Percentiles rank a stretch among this genome's conserved stretches.
These are phyloP conservation scores for Melitaea athalia DNA, from an alignment of 2,888 invertebrate species.

Conservation along the genomic window DNA sequence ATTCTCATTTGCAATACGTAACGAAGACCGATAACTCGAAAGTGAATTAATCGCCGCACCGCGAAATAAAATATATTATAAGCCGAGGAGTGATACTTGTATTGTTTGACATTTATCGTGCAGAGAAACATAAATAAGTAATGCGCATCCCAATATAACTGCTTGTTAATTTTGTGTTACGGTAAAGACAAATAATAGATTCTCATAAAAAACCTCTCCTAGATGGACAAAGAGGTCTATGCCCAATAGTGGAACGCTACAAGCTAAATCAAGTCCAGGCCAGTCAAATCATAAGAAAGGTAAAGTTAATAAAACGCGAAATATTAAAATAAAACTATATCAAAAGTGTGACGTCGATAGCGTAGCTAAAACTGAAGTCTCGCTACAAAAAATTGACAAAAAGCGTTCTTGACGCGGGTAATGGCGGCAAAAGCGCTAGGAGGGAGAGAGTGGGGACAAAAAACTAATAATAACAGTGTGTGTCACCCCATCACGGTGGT, in stretches of 20 bases:
- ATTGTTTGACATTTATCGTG: slow-evolving; percentile 28
- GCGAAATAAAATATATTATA: slow-evolving; percentile 7
- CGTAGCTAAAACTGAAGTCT: slow-evolving; percentile 34
- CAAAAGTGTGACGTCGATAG: slow-evolving; percentile 35
- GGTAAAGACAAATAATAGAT: slow-evolving; percentile 19
- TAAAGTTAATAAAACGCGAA: slow-evolving; percentile 16
- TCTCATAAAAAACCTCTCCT: too few species aligned
- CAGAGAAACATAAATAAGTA: slow-evolving; percentile 20
- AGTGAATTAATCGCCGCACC: slow-evolving; percentile 8
- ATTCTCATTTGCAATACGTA: slow-evolving; percentile 8
- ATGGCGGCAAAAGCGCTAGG: slow-evolving; percentile 65
- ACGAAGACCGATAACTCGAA: slow-evolving; percentile 11
- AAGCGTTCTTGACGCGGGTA: slow-evolving; percentile 65
- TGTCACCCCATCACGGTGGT: slow-evolving; percentile 75
- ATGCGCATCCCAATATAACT: slow-evolving; percentile 18
- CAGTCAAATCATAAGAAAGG: not conserved
- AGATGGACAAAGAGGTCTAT: too few species aligned
- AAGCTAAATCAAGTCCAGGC: too few species aligned
- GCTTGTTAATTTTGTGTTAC: slow-evolving; percentile 16
- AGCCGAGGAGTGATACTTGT: slow-evolving; percentile 13
- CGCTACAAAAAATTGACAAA: slow-evolving; percentile 59
- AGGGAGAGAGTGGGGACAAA: slow-evolving; percentile 72
- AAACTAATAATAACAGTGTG: slow-evolving; percentile 80
- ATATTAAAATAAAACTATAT: slow-evolving; percentile 28
- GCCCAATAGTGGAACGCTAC: too few species aligned